Percentiles rank a stretch among this genome's conserved stretches.
Conservation (phyloP, 2,888 invertebrate genomes). For the Meiosimyza platycephala region DNA sequence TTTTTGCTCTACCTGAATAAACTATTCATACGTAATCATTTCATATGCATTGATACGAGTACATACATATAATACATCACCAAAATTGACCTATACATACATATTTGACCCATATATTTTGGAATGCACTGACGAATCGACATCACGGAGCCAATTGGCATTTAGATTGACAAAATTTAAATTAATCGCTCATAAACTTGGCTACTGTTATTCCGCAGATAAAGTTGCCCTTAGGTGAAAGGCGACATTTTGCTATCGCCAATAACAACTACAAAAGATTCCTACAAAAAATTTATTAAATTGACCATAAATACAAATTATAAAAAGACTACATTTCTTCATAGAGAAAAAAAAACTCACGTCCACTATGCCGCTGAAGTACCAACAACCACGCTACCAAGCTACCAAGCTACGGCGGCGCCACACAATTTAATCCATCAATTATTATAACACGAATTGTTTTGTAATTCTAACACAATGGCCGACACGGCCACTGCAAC, state of each 20-base stretch:
- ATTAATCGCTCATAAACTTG: conserved; percentile 3
- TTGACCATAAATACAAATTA: conserved; percentile 44
- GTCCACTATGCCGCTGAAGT: conserved; percentile 42
- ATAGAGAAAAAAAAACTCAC: conserved; percentile 33
- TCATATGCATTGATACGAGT: too few relatives aligned
- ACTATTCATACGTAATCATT: too few relatives aligned
- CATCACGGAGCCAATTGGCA: conserved; percentile 11
- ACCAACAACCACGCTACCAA: conserved; percentile 37
- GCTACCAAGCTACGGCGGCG: conserved; percentile 50
- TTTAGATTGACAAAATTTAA: conserved; percentile 8
- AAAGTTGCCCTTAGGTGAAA: conserved; percentile 37
- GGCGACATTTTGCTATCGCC: conserved; percentile 39
- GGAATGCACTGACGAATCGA: neutral
- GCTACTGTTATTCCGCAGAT: conserved; percentile 18
- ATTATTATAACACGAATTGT: conserved; percentile 61
- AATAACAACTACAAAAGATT: conserved; percentile 20
- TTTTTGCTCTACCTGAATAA: too few relatives aligned
- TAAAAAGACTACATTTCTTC: conserved; percentile 37
- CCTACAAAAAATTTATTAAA: conserved; percentile 27
- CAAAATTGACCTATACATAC: too few relatives aligned
- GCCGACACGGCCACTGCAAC: conserved; percentile 21
- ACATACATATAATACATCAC: too few relatives aligned
- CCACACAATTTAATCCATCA: conserved; percentile 61
- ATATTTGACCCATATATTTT: neutral
- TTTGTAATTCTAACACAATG: conserved; percentile 50